These are phyloP conservation scores for Halcyon leucocephala DNA, from an alignment of 2,797 vertebrate genomes.

Conservation along the genomic window DNA sequence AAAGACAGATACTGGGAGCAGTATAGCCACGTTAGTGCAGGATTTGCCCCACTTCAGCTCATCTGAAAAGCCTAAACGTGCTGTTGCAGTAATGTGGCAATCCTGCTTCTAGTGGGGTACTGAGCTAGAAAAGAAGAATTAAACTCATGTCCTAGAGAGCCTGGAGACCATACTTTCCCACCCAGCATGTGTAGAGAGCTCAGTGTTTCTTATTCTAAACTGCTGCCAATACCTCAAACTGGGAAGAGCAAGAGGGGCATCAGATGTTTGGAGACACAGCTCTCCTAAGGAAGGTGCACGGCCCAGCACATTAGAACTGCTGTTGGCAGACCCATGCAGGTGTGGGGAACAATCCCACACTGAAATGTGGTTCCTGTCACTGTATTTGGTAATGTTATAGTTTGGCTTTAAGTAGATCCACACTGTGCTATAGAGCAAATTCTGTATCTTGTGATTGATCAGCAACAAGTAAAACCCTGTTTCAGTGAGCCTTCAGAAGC, in stretches of 20 bases:
- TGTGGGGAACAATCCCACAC: background rate
- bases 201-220: background rate
- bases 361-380: background rate
- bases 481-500: background rate
- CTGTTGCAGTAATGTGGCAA: background rate
- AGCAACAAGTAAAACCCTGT: background rate
- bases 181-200: background rate
- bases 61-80: background rate
- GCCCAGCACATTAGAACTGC: background rate
- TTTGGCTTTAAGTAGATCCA: background rate
- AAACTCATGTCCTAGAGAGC: background rate
- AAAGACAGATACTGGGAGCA: background rate
- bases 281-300: background rate
- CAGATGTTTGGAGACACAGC: background rate
- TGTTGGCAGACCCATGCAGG: background rate
- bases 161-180: background rate
- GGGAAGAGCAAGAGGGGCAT: background rate
- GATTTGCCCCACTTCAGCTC: background rate
- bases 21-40: rapidly evolving
- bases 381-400: background rate
- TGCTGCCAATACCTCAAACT: background rate
- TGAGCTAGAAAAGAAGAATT: background rate
- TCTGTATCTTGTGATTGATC: slow-evolving; percentile 1
- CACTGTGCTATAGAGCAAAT: background rate
- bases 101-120: background rate